Percentiles rank a stretch among this genome's conserved stretches.
phyloP scores from a whole-genome alignment of 1,140 invertebrate species.

The Cryptotermes secundus region DNA sequence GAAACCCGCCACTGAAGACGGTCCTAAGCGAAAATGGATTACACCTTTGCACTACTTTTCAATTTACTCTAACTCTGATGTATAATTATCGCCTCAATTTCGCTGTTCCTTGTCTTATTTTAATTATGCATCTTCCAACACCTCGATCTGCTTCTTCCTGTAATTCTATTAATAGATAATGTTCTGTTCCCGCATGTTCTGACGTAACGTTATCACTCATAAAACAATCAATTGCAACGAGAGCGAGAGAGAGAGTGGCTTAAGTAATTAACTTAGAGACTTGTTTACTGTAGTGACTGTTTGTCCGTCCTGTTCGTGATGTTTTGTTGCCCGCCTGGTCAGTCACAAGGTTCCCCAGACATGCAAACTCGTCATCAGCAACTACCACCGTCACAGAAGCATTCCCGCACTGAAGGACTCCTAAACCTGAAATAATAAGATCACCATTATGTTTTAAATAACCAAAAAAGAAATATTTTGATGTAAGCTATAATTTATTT shows the following conservation, averaged over 20 bases:
- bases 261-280: not conserved
- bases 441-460: not conserved
- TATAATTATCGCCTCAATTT: no score
- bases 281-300: not conserved
- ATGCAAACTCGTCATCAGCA: conserved; percentile 2
- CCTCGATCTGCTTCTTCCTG: no score
- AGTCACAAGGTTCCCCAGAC: not conserved
- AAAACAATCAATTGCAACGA: not conserved
- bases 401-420: not conserved
- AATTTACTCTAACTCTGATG: no score
- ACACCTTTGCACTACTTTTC: no score
- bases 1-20: no score
- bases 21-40: no score
- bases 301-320: not conserved
- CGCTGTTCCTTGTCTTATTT: no score
- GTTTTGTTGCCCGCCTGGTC: not conserved
- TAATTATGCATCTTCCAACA: no score
- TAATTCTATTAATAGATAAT: not conserved
- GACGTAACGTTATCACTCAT: not conserved
- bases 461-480: not conserved
- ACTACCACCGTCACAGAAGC: not conserved
- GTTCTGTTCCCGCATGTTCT: not conserved
- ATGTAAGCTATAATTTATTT: no score
- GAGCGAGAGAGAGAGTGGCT: not conserved
- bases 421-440: not conserved